phyloP scores from a whole-genome alignment of 2,888 invertebrate species.

The Andrena haemorrhoa region DNA sequence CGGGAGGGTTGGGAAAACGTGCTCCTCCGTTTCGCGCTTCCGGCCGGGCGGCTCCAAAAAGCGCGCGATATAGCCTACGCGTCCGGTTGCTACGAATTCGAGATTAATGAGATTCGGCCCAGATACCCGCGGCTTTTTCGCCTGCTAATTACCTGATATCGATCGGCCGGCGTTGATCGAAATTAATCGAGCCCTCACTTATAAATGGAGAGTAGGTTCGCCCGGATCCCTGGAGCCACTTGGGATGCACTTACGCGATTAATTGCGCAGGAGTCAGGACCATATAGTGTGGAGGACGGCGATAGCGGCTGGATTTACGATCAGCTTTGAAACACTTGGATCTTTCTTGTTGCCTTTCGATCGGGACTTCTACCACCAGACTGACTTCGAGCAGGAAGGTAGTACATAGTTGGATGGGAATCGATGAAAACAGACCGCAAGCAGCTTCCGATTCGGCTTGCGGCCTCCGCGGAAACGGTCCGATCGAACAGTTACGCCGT shows the following conservation, averaged over 20 bases:
- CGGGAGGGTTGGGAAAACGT: constrained; percentile 34
- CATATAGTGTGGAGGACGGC: background rate
- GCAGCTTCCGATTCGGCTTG: background rate
- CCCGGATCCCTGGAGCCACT: background rate
- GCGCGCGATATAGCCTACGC: constrained; percentile 48
- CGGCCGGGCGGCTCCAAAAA: constrained; percentile 40
- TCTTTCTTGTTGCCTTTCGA: too few relatives aligned
- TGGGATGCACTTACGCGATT: constrained; percentile 3
- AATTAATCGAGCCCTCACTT: constrained; percentile 42
- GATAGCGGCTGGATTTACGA: background rate
- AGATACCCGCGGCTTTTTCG: constrained; percentile 26
- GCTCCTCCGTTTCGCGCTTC: constrained; percentile 46
- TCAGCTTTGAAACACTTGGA: too few relatives aligned
- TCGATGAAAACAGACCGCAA: background rate
- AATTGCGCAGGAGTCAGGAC: background rate
- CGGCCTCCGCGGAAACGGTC: background rate
- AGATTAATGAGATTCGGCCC: constrained; percentile 55
- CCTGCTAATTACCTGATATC: constrained; percentile 50
- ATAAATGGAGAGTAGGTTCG: background rate
- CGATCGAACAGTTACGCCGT: background rate
- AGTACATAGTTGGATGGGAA: background rate
- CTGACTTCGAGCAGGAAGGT: background rate
- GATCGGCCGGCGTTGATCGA: constrained; percentile 35
- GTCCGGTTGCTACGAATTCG: constrained; percentile 11
- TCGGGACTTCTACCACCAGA: too few relatives aligned